These are phyloP conservation scores for Cylloceria caligata DNA, from an alignment of 2,888 invertebrate genomes.

Conservation along the genomic window DNA sequence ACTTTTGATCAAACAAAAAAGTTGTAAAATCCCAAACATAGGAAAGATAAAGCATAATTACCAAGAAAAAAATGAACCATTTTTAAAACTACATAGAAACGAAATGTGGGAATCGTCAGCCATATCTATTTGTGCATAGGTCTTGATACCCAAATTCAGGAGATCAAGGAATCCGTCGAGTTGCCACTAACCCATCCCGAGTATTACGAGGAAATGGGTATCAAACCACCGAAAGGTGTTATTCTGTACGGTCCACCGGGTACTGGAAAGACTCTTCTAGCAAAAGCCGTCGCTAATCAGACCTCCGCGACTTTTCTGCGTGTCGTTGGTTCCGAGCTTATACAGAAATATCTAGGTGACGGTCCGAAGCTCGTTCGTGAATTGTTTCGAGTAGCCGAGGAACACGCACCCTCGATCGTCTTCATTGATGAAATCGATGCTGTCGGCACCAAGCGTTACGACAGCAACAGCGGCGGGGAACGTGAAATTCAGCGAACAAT, in stretches of 20 bases:
- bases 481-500: constrained; percentile 99
- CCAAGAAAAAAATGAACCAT: neutral
- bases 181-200: constrained; percentile 99
- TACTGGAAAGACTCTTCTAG: constrained; percentile 98
- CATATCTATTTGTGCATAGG: constrained; percentile 82
- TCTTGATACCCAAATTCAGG: constrained; percentile 98
- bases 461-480: constrained; percentile 99
- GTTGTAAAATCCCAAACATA: too few species aligned
- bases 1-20: too few species aligned
- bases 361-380: constrained; percentile 99
- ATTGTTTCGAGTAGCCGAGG: constrained; percentile 99
- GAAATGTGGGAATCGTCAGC: too few species aligned
- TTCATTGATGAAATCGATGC: constrained; percentile 99
- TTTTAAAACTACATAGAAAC: too few species aligned
- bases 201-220: constrained; percentile 99
- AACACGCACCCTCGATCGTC: constrained; percentile 99
- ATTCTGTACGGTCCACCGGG: constrained; percentile 99
- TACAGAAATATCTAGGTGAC: constrained; percentile 99
- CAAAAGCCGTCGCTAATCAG: constrained; percentile 99
- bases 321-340: constrained; percentile 99
- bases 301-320: constrained; percentile 99
- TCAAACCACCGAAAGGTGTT: constrained; percentile 99
- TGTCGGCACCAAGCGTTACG: constrained; percentile 99
- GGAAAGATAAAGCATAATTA: too few species aligned
- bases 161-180: constrained; percentile 99